These are phyloP conservation scores for Galeruca laticollis DNA, from an alignment of 2,888 invertebrate species.

Conservation along the genomic window DNA sequence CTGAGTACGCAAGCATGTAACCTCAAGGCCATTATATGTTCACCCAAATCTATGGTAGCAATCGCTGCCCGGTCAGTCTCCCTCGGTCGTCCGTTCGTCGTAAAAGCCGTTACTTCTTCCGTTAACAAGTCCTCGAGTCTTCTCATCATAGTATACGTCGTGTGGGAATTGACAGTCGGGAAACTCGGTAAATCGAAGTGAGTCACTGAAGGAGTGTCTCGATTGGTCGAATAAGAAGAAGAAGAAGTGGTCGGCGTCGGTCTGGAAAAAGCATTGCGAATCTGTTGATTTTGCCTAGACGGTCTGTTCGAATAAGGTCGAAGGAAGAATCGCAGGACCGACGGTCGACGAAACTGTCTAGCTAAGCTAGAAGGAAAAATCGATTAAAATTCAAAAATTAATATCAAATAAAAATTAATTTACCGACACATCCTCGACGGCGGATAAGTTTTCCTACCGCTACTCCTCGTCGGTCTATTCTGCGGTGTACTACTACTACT, in stretches of 20 bases:
- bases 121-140: conserved; percentile 54
- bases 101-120: conserved; percentile 54
- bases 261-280: conserved; percentile 27
- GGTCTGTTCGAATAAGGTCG: conserved; percentile 53
- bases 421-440: conserved; percentile 57
- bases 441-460: conserved; percentile 61
- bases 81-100: conserved; percentile 42
- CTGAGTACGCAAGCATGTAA: conserved; percentile 60
- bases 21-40: conserved; percentile 59
- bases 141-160: conserved; percentile 52
- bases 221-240: not conserved
- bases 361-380: conserved; percentile 50
- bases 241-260: not conserved
- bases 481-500: conserved; percentile 14
- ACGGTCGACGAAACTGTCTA: conserved; percentile 53
- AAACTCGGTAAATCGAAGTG: conserved; percentile 44
- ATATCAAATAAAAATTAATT: conserved; percentile 33
- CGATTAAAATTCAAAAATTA: not conserved
- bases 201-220: conserved; percentile 15
- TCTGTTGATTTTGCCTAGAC: conserved; percentile 28
- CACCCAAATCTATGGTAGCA: conserved; percentile 55
- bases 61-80: conserved; percentile 40
- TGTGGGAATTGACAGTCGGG: conserved; percentile 49
- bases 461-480: conserved; percentile 48
- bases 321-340: conserved; percentile 56